Evolutionary conservation across 2,113 vertebrate genomes (phyloP).

Genomic region (Trematocara stigmaticum): DNA sequence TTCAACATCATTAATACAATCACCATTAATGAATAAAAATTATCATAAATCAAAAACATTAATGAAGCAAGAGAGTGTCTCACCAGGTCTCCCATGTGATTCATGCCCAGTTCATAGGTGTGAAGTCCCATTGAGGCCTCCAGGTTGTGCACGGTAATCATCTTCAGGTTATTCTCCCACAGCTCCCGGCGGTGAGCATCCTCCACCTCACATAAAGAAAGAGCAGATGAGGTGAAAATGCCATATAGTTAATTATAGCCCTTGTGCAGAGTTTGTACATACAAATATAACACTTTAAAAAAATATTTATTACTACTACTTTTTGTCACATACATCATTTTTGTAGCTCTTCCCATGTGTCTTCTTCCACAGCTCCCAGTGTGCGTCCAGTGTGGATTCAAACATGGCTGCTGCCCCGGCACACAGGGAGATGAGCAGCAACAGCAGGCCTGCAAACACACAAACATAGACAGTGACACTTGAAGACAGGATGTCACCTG

Average conservation of each 20-base stretch:
- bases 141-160: constrained; percentile 79
- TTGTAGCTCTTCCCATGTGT: constrained; percentile 62
- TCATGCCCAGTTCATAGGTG: constrained; percentile 84
- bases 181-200: constrained; percentile 66
- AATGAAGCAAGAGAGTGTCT: not conserved
- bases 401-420: not conserved
- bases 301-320: too few species aligned
- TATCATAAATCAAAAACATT: not conserved
- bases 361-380: constrained; percentile 82
- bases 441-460: not conserved
- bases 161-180: constrained; percentile 84
- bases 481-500: not conserved
- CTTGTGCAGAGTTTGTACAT: too few species aligned
- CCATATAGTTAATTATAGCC: rapidly evolving
- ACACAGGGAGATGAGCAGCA: constrained; percentile 35
- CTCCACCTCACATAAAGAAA: constrained; percentile 64
- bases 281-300: too few species aligned
- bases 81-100: constrained; percentile 84
- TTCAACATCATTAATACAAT: not conserved
- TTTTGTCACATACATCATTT: constrained; percentile 24
- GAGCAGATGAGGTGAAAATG: not conserved
- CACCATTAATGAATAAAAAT: not conserved
- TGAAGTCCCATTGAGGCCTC: constrained; percentile 85
- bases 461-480: not conserved
- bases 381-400: constrained; percentile 58